phyloP scores from a whole-genome alignment of 2,888 invertebrate genomes.

The Acrocera orbiculus region DNA sequence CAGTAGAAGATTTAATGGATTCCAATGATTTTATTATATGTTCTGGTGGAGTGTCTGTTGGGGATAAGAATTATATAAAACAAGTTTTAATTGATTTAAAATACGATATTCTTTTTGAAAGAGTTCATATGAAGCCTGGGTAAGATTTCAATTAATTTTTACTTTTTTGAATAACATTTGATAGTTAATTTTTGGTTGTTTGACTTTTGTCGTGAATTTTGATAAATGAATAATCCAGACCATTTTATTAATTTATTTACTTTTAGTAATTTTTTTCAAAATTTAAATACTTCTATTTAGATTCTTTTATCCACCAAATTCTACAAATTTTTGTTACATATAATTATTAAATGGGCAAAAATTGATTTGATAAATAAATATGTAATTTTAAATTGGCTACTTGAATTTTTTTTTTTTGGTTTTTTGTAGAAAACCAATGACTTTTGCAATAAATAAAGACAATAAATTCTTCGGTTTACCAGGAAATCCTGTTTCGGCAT shows the following conservation, averaged over 20 bases:
- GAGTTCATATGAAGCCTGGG: slow-evolving; percentile 92
- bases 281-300: too few species aligned
- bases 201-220: too few species aligned
- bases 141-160: slow-evolving; percentile 14
- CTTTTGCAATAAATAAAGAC: slow-evolving; percentile 59
- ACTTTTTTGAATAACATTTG: too few species aligned
- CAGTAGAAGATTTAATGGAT: slow-evolving; percentile 39
- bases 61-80: slow-evolving; percentile 82
- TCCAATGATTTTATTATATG: slow-evolving; percentile 66
- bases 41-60: slow-evolving; percentile 96
- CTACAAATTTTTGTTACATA: too few species aligned
- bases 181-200: too few species aligned
- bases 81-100: slow-evolving; percentile 57
- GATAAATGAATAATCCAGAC: too few species aligned
- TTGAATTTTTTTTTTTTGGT: slow-evolving; percentile 9
- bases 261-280: too few species aligned
- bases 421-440: slow-evolving; percentile 61
- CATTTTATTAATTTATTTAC: too few species aligned
- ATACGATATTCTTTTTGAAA: slow-evolving; percentile 73
- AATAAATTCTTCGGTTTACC: slow-evolving; percentile 66
- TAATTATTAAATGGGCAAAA: too few species aligned
- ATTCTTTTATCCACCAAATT: too few species aligned
- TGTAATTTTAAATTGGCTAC: too few species aligned
- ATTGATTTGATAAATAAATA: too few species aligned
- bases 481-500: slow-evolving; percentile 91